A percentile compares a stretch with the other conserved stretches of the same genome.
Evolutionary conservation across 2,797 vertebrate genomes (phyloP).

Genomic region (Aeoliscus strigatus): DNA sequence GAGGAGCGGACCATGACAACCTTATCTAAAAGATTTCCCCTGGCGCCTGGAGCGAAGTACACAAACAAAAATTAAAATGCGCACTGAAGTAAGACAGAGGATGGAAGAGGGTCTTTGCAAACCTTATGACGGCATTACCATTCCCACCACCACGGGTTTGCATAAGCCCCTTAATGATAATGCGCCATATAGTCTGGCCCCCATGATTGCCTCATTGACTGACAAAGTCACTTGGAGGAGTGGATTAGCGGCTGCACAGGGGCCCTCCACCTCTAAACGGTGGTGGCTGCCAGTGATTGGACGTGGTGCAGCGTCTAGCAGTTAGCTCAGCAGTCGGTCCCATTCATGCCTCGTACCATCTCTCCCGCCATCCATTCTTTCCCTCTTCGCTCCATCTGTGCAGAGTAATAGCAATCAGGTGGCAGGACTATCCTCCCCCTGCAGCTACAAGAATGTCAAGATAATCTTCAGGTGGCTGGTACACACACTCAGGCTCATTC

Average conservation of each 20-base stretch:
- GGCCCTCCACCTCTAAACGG: conserved; percentile 45
- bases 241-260: conserved; percentile 54
- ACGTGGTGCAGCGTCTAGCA: conserved; percentile 44
- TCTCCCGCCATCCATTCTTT: conserved; percentile 21
- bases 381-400: conserved; percentile 23
- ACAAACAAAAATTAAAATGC: conserved; percentile 49
- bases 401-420: conserved; percentile 22
- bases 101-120: conserved; percentile 28
- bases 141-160: conserved; percentile 59
- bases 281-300: conserved; percentile 36
- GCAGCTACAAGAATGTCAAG: conserved; percentile 49
- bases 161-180: conserved; percentile 66
- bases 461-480: conserved; percentile 66
- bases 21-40: conserved; percentile 48
- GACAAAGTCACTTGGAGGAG: conserved; percentile 64
- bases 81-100: conserved; percentile 26
- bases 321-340: conserved; percentile 2
- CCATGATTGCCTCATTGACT: conserved; percentile 55
- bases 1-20: conserved; percentile 27
- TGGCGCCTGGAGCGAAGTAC: conserved; percentile 39
- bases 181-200: conserved; percentile 49
- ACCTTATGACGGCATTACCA: conserved; percentile 32
- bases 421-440: conserved; percentile 10
- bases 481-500: conserved; percentile 40
- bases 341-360: conserved; percentile 5